These are phyloP conservation scores for Mormyrus iriodes DNA, from an alignment of 2,113 vertebrate species.

Conservation along the genomic window DNA sequence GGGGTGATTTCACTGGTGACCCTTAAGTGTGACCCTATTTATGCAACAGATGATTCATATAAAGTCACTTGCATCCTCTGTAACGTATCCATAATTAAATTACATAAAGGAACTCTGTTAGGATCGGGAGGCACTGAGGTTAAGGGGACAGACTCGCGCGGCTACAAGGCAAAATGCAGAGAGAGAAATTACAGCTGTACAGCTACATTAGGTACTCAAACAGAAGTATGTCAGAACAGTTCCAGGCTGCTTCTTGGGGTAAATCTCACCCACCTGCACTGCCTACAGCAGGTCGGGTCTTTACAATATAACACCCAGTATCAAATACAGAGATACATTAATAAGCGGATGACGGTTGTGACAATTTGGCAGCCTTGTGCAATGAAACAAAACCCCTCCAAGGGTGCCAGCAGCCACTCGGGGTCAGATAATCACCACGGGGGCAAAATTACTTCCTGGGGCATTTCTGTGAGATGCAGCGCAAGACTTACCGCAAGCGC, in stretches of 20 bases:
- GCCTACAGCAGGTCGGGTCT: neutral
- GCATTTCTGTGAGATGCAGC: neutral
- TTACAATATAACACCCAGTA: neutral
- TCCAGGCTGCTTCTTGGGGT: neutral
- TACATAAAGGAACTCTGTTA: neutral
- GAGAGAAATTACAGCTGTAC: neutral
- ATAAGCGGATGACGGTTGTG: neutral
- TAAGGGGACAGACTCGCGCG: neutral
- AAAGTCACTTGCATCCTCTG: neutral
- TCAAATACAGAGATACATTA: neutral
- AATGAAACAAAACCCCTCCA: neutral
- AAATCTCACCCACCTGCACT: neutral
- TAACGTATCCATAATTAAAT: neutral
- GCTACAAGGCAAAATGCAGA: neutral
- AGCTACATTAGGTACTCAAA: neutral
- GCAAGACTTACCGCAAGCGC: neutral
- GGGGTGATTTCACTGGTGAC: neutral
- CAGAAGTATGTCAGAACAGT: neutral
- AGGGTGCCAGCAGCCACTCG: neutral
- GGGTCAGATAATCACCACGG: neutral
- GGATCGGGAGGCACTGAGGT: neutral
- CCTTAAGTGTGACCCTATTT: neutral
- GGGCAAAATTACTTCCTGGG: neutral
- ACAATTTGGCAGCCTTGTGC: neutral
- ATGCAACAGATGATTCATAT: neutral